Evolutionary conservation across 2,797 vertebrate genomes (phyloP), one percentile per base, ranked within the genome.

Genomic region (Menidia menidia): DNA sequence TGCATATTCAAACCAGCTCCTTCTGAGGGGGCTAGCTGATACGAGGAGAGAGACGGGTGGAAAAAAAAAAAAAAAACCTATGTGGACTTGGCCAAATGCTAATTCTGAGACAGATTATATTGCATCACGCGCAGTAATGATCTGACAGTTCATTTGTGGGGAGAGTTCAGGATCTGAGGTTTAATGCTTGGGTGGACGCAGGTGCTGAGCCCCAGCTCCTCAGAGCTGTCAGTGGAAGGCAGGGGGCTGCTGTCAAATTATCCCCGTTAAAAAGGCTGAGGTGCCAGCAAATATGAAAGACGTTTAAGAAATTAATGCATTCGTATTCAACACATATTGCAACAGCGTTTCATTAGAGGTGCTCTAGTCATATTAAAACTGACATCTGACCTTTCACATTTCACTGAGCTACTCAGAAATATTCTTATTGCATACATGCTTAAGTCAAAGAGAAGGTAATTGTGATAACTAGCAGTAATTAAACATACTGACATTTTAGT

Each of bases 71-170:
- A 64, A 92, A 85, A 87, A 91, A 89, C 91, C 93, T 94, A 94
- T 89, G 95, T 93, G 94, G 95, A 95, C 94, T 94, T 88, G 88
- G 96, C 94, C 96, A 94, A 96, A 96, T 97, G 97, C 96, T 97
- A 96, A 97, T 98, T 98, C 95, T 92, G 92, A 97, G 96, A 98
- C 96, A 98, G 97, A 99, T 99, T 97, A 99, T 98, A 96, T 96
- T 96, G 97, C 96, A 98, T 99, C 97, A 99, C 95, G 96, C 89
- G 80, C 96, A 92, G 97, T 98, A 97, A 99, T 98, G 97, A 98
- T 97, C 96, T 99, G 97, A 99, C 97, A 98, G 97, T 98, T 98
- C 96, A 96, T 97, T 98, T 98, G 96, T 97, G 97, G 96, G 93
- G 88, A 94, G 95, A 95, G 96, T 96, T 96, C 95, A 96, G 90